Conservation (phyloP, 2,113 vertebrate species). For the Fukomys damarensis region DNA sequence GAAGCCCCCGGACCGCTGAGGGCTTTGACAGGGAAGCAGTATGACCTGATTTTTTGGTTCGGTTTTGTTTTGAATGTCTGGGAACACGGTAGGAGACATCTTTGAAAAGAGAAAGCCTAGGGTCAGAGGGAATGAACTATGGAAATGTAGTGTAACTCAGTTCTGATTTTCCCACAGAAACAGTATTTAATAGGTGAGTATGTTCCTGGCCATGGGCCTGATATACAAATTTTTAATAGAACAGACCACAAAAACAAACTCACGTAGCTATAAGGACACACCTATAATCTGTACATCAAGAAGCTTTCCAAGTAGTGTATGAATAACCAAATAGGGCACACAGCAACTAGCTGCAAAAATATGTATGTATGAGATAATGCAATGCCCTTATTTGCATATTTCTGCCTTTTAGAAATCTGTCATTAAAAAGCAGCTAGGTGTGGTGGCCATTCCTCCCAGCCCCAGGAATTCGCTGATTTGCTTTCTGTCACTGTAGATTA, state of each 20-base stretch:
- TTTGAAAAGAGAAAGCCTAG: slow-evolving; percentile 11
- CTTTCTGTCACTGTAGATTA: not conserved
- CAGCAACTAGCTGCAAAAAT: slow-evolving; percentile 42
- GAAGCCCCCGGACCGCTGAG: not conserved
- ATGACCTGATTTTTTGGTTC: not conserved
- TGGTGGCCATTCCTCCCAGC: not conserved
- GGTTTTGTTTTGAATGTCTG: not conserved
- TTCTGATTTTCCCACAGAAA: slow-evolving; percentile 56
- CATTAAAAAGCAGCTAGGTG: not conserved
- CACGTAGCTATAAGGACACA: not conserved
- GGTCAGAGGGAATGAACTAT: not conserved
- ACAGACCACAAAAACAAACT: slow-evolving; percentile 53
- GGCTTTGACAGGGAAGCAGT: not conserved
- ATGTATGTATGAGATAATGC: not conserved
- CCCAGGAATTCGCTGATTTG: not conserved
- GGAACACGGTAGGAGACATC: not conserved
- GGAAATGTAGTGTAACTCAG: not conserved
- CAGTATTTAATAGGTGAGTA: slow-evolving; percentile 35
- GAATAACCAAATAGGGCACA: slow-evolving; percentile 37
- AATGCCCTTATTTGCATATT: not conserved
- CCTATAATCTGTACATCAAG: slow-evolving; percentile 27
- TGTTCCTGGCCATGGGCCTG: slow-evolving; percentile 17
- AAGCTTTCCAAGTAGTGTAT: slow-evolving; percentile 43
- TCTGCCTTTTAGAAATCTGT: not conserved
- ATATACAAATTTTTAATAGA: slow-evolving; percentile 41